A percentile compares a stretch with the other conserved stretches of the same genome.
Conservation (phyloP, 2,888 invertebrate genomes). For the Conops quadrifasciatus region DNA sequence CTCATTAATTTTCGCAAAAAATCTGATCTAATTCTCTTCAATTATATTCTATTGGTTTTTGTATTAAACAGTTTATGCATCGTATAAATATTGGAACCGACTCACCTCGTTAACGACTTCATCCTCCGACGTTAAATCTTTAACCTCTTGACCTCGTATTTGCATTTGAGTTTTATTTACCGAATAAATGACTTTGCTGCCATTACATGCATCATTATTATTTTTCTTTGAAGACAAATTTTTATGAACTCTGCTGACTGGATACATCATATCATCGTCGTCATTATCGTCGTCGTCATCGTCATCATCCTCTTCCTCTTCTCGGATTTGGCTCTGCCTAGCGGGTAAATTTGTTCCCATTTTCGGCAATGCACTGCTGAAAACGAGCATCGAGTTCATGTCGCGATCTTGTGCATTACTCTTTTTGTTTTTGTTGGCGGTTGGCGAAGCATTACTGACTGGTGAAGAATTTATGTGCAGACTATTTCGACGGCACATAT, state of each 20-base stretch:
- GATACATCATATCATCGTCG: slow-evolving; percentile 14
- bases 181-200: slow-evolving; percentile 16
- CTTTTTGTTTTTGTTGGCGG: not conserved
- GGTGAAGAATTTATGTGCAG: slow-evolving; percentile 51
- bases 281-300: slow-evolving; percentile 10
- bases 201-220: not conserved
- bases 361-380: not conserved
- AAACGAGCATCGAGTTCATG: not conserved
- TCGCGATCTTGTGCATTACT: not conserved
- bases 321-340: not conserved
- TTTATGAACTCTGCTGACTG: not conserved
- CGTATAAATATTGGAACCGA: too few relatives aligned
- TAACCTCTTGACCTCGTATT: not conserved
- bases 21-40: too few relatives aligned
- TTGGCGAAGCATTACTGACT: not conserved
- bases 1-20: too few relatives aligned
- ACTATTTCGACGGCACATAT: slow-evolving; percentile 52
- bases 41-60: too few relatives aligned
- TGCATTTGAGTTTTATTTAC: not conserved
- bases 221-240: slow-evolving; percentile 1
- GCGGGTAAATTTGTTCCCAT: not conserved
- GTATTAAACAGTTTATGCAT: not conserved
- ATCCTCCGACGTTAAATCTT: slow-evolving; percentile 8
- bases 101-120: not conserved
- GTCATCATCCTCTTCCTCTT: not conserved